Percentiles rank a stretch among this genome's conserved stretches.
Evolutionary conservation across 2,797 vertebrate species (phyloP).

Genomic region (Etheostoma perlongum): DNA sequence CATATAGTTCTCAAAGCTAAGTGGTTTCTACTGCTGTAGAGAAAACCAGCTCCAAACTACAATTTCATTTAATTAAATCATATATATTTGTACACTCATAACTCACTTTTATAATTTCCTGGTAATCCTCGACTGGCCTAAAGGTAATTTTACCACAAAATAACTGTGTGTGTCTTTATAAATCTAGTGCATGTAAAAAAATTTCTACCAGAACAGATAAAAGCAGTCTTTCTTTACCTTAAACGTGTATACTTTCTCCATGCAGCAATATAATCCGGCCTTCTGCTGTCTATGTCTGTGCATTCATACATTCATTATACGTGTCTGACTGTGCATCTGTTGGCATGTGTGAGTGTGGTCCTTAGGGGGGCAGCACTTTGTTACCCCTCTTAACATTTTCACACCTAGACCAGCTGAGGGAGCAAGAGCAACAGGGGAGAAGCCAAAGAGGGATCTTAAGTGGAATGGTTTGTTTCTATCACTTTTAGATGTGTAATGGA

Average conservation of each 20-base stretch:
- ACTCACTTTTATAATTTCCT: conserved; percentile 16
- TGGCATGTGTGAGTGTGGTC: conserved; percentile 13
- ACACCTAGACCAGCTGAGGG: conserved; percentile 56
- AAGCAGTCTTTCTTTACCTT: not conserved
- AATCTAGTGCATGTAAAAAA: not conserved
- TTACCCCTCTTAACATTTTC: conserved; percentile 56
- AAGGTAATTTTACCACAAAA: not conserved
- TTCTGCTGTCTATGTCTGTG: not conserved
- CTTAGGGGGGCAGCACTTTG: conserved; percentile 10
- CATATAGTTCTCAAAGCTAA: not conserved
- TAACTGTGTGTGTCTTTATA: not conserved
- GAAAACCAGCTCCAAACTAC: not conserved
- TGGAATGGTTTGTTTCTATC: conserved; percentile 65
- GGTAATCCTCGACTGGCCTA: not conserved
- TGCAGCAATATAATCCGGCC: not conserved
- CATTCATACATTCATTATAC: conserved; percentile 9
- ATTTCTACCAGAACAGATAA: not conserved
- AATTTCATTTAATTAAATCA: not conserved
- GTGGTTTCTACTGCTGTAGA: not conserved
- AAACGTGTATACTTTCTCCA: not conserved
- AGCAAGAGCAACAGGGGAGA: conserved; percentile 29
- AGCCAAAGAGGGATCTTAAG: conserved; percentile 48
- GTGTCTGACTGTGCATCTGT: conserved; percentile 14
- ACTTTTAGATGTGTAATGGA: conserved; percentile 59
- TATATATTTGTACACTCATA: conserved; percentile 14